Evolutionary conservation across 2,797 vertebrate species (phyloP), one percentile per base, ranked within the genome.

Genomic region (Merluccius polli): DNA sequence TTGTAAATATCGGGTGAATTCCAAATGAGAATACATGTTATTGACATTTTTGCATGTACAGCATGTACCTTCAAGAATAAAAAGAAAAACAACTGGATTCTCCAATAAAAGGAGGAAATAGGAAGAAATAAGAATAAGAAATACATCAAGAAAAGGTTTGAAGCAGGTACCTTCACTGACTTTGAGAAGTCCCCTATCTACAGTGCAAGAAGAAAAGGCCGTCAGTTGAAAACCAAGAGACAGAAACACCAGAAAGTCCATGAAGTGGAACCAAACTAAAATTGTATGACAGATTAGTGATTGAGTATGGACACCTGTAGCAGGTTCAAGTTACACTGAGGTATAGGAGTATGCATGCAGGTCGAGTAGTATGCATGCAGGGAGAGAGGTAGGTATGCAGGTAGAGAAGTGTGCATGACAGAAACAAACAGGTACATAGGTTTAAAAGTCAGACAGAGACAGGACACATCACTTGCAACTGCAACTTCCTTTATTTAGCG

Each of bases 141-240:
- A 48, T 21, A 65, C n/a, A 38, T 48, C 71, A 21, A 77, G 24
- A 65, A 65, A 59, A 65, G 32, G 80, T 76, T 77, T 59, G 59
- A 35, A 24, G 38, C 35, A 35, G 36, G 71, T 95, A 95, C 95
- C 94, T 96, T 95, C 76, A 96, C 93, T 72, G 93, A 94, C 88
- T 94, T 93, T 93, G 93, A 93, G 92, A 95, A 95, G 92, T 95
- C 95, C 85, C 90, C 87, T 84, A 95, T 92, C 94, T 96, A 92
- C 91, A 74, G 80, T 77, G 76, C 18, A 76, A 71, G 79, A 85
- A 85, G 81, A 81, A 52, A 81, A 59, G 77, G 21, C 82, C 16
- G 59, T 72, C 15, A 75, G 44, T 75, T 4, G 78, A 2, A 73
- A 27, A 30, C 31, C 31, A 24, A 80, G 15, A 81, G 59, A 77